Evolutionary conservation across 2,888 invertebrate species (phyloP), one percentile per base, ranked within the genome.

Genomic region (Apotomis betuletana): DNA sequence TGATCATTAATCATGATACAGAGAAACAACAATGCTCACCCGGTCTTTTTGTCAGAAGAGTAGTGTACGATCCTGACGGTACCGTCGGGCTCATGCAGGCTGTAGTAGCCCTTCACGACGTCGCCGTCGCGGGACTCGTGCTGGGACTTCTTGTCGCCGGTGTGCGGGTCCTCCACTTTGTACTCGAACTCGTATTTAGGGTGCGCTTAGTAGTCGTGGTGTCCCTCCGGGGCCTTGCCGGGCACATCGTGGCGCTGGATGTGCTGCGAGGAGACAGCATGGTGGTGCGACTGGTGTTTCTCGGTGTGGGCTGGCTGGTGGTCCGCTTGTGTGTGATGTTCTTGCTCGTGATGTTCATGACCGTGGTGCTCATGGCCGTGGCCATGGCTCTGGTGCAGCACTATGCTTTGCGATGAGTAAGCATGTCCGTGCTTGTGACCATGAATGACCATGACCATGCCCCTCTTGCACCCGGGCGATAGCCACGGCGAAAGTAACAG

Each of bases 61-160:
- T 94, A 94, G 77, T 92, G 88, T 6, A 94, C 94, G 49, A 88
- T 88, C 76, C 93, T 87, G 75, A 92, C 78, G 77, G 90, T 90
- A 75, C 94, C 93, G 73, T 91, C 93, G 36, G 94, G 88, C 79
- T 94, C 92, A 78, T 92, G 91, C 73, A 94, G 85, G 51, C 89
- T 90, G 84, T 95, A 49, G 49, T 49, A 9, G 49, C 49, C 49
- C 49, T 49, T 49, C 49, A 95, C 78, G 70, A 67, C 70, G 59
- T 74, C 49, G 27, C 94, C 94, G 85, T 92, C 90, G 69, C 90
- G 87, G 75, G 85, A 83, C 83, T 94, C 94, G 62, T 88, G 83
- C 79, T 91, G 91, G 74, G 79, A 81, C 80, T 91, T 90, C 77
- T 83, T 78, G 84, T 94, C 93, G 15, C 89, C 88, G 69, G 91